These are phyloP conservation scores for Porites evermanni DNA, from an alignment of 92 coral and sea anemone species.

Conservation along the genomic window DNA sequence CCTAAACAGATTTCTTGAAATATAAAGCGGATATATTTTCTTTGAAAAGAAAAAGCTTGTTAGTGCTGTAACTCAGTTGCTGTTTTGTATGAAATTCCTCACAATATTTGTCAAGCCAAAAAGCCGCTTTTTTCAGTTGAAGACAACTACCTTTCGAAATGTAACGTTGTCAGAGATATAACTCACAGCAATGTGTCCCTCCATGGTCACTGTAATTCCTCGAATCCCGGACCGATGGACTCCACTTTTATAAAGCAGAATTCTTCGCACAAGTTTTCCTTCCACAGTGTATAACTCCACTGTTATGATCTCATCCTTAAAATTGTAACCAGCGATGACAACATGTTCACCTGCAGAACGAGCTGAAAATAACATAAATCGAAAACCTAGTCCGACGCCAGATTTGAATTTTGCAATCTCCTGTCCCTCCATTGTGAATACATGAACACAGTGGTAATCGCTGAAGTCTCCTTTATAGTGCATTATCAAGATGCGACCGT, in stretches of 20 bases:
- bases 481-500: conserved; percentile 42
- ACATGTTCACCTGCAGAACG: conserved; percentile 33
- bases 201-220: background rate
- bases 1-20: too few species aligned
- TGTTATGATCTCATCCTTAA: background rate
- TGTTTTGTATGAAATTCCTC: too few species aligned
- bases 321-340: background rate
- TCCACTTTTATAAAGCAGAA: background rate
- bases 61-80: too few species aligned
- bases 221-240: too few species aligned
- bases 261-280: background rate
- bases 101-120: too few species aligned
- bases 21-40: too few species aligned
- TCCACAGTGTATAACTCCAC: background rate
- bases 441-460: conserved; percentile 33
- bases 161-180: too few species aligned
- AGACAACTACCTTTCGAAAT: too few species aligned
- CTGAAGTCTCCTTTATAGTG: background rate
- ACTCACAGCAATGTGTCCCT: background rate
- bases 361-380: background rate
- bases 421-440: conserved; percentile 33
- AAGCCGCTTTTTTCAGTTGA: too few species aligned
- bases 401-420: conserved; percentile 23
- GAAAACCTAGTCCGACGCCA: background rate
- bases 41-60: too few species aligned